Percentiles rank a stretch among this genome's conserved stretches.
Evolutionary conservation across 2,888 invertebrate genomes (phyloP).

Genomic region (Tenthredo notha): DNA sequence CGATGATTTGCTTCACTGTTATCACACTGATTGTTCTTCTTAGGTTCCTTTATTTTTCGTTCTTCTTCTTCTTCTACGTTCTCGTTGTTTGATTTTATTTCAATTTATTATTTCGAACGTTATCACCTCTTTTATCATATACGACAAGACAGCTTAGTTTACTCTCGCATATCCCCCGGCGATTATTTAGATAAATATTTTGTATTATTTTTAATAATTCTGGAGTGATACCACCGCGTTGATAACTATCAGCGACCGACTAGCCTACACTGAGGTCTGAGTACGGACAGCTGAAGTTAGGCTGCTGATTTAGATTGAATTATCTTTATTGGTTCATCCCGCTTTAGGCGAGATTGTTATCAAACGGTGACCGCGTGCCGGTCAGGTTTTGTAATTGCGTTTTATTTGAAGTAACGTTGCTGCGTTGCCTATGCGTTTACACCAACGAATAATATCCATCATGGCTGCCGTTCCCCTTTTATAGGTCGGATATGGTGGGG

Average conservation of each 20-base stretch:
- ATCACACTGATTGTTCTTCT: not conserved
- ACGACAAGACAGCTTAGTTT: not conserved
- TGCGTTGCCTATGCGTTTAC: slow-evolving; percentile 25
- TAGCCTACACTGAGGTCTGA: slow-evolving; percentile 79
- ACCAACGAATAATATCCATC: slow-evolving; percentile 53
- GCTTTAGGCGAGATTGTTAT: slow-evolving; percentile 58
- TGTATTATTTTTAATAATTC: not conserved
- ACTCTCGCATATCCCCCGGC: not conserved
- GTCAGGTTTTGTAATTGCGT: slow-evolving; percentile 48
- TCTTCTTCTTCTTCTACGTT: not conserved
- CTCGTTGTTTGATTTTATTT: not conserved
- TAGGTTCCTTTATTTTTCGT: not conserved
- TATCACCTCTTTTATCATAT: slow-evolving; percentile 36
- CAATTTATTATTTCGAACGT: slow-evolving; percentile 6
- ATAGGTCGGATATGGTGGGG: slow-evolving; percentile 36
- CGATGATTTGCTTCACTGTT: not conserved
- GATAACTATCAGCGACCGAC: slow-evolving; percentile 74
- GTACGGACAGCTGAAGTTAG: slow-evolving; percentile 74
- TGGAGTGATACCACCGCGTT: slow-evolving; percentile 19
- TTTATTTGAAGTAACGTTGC: not conserved
- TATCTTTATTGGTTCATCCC: slow-evolving; percentile 71
- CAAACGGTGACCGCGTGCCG: slow-evolving; percentile 56
- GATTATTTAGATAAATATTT: not conserved
- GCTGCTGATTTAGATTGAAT: slow-evolving; percentile 66
- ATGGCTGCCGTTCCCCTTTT: slow-evolving; percentile 46